A percentile compares a stretch with the other conserved stretches of the same genome.
phyloP scores from a whole-genome alignment of 2,113 vertebrate species.

The Pelecanus crispus region DNA sequence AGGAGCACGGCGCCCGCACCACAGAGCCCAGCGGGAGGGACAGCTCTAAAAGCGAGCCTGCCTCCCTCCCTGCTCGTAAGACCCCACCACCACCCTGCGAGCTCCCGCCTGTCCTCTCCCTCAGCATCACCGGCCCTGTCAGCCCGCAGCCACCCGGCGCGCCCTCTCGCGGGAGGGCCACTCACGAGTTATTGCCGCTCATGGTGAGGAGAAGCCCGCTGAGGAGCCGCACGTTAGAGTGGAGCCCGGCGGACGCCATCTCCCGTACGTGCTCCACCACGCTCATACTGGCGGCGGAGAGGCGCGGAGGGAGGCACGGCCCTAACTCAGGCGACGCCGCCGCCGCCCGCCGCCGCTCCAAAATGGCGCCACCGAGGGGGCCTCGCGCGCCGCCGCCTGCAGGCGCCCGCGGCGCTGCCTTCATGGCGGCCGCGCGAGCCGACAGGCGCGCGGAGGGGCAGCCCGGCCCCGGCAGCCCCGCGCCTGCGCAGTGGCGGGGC shows the following conservation, averaged over 20 bases:
- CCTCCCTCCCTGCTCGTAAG: neutral
- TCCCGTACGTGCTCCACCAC: constrained; percentile 95
- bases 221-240: constrained; percentile 93
- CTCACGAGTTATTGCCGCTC: constrained; percentile 99
- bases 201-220: constrained; percentile 95
- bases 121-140: neutral
- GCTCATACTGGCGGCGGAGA: constrained; percentile 69
- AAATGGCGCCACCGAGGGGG: constrained; percentile 64
- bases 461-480: neutral
- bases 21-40: neutral
- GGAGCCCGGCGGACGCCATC: constrained; percentile 94
- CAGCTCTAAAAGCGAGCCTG: neutral
- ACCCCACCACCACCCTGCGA: neutral
- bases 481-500: neutral
- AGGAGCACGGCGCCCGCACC: neutral
- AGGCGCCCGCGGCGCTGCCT: neutral
- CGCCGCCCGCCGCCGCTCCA: neutral
- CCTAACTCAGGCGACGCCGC: rapidly evolving
- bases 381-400: neutral
- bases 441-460: neutral
- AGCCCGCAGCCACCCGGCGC: neutral
- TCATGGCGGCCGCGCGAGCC: rapidly evolving
- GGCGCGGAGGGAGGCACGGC: too few relatives aligned
- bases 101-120: neutral
- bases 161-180: constrained; percentile 3